Percentiles rank a stretch among this genome's conserved stretches.
phyloP scores from a whole-genome alignment of 2,888 invertebrate genomes.

The Archips crataeganus region DNA sequence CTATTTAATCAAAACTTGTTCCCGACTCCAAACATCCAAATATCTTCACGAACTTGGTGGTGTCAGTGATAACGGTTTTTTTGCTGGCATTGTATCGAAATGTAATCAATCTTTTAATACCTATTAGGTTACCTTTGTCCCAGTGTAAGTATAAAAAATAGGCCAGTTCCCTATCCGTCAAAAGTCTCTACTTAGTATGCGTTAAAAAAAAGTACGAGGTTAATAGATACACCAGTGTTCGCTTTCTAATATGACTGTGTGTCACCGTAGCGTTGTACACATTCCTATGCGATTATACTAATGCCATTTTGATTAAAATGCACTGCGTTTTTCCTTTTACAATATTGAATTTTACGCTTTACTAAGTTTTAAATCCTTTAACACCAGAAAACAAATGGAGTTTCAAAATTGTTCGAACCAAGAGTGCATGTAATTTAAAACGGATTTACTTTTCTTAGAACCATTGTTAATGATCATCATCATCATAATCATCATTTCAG shows the following conservation, averaged over 20 bases:
- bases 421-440: background rate
- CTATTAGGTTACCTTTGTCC: too few relatives aligned
- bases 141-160: too few relatives aligned
- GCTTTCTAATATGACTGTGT: conserved; percentile 49
- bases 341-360: conserved; percentile 79
- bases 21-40: too few relatives aligned
- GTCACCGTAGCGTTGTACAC: conserved; percentile 65
- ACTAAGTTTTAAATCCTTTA: conserved; percentile 63
- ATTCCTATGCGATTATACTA: conserved; percentile 82
- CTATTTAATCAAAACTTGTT: too few relatives aligned
- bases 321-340: conserved; percentile 71
- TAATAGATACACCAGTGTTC: conserved; percentile 17
- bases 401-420: conserved; percentile 45
- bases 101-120: too few relatives aligned
- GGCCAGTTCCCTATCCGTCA: too few relatives aligned
- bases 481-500: too few relatives aligned
- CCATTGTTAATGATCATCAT: background rate
- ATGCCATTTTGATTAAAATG: conserved; percentile 84
- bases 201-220: background rate
- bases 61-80: too few relatives aligned
- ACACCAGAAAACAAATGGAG: conserved; percentile 59
- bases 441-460: background rate
- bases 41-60: too few relatives aligned
- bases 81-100: too few relatives aligned
- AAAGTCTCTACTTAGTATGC: too few relatives aligned